Evolutionary conservation across 2,888 invertebrate genomes (phyloP).

Genomic region (Chrysolina haemoptera): DNA sequence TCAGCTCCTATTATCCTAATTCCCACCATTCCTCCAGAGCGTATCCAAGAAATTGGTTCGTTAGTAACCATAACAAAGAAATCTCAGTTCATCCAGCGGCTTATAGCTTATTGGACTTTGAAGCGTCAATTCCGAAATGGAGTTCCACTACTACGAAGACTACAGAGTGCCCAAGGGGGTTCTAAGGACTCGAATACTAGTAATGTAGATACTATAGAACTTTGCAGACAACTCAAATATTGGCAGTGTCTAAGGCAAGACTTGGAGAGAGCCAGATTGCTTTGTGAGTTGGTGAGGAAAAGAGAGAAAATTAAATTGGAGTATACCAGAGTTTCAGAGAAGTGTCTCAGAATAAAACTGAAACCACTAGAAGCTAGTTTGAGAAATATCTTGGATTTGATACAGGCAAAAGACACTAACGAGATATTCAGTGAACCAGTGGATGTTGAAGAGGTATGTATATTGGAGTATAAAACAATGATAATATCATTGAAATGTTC

Average conservation of each 20-base stretch:
- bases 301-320: slow-evolving; percentile 95
- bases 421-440: slow-evolving; percentile 96
- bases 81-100: slow-evolving; percentile 87
- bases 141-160: slow-evolving; percentile 89
- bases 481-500: no score
- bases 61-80: slow-evolving; percentile 82
- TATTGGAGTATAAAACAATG: no score
- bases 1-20: slow-evolving; percentile 93
- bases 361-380: slow-evolving; percentile 88
- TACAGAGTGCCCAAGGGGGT: slow-evolving; percentile 76
- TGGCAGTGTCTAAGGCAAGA: slow-evolving; percentile 96
- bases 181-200: slow-evolving; percentile 63
- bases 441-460: slow-evolving; percentile 80
- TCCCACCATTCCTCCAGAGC: slow-evolving; percentile 91
- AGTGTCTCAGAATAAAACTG: slow-evolving; percentile 85
- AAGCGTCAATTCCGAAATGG: slow-evolving; percentile 96
- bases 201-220: slow-evolving; percentile 77
- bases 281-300: slow-evolving; percentile 96
- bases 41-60: slow-evolving; percentile 89
- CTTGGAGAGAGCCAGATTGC: slow-evolving; percentile 89
- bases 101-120: slow-evolving; percentile 97
- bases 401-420: slow-evolving; percentile 85
- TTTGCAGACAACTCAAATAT: slow-evolving; percentile 90
- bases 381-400: slow-evolving; percentile 81
- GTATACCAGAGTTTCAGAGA: slow-evolving; percentile 84